A percentile compares a stretch with the other conserved stretches of the same genome.
Evolutionary conservation across 2,888 invertebrate species (phyloP).

Genomic region (Lasioglossum marginatum): DNA sequence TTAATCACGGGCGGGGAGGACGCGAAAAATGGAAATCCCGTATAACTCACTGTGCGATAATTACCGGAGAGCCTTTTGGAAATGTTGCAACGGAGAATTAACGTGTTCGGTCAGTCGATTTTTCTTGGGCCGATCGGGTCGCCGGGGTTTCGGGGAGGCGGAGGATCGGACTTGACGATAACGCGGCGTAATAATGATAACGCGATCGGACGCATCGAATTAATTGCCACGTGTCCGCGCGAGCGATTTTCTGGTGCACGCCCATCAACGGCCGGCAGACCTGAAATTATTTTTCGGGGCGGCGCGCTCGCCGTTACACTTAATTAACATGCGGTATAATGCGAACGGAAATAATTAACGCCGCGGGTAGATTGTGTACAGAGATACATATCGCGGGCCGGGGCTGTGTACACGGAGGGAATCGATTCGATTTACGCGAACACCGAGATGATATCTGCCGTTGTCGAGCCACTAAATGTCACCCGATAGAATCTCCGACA

Average conservation of each 20-base stretch:
- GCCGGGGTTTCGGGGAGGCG: not conserved
- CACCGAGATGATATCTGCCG: constrained; percentile 38
- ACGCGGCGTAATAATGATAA: constrained; percentile 59
- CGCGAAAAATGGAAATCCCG: constrained; percentile 9
- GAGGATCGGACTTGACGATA: constrained; percentile 52
- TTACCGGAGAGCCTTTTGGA: not conserved
- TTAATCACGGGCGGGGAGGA: not conserved
- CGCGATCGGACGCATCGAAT: constrained; percentile 57
- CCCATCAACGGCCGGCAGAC: constrained; percentile 41
- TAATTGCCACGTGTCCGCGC: constrained; percentile 64
- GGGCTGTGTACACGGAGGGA: constrained; percentile 15
- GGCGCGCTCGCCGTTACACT: constrained; percentile 57
- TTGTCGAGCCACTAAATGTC: constrained; percentile 53
- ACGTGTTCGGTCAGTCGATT: constrained; percentile 14
- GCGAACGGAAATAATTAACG: constrained; percentile 64
- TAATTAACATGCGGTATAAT: constrained; percentile 64
- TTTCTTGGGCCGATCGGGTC: constrained; percentile 11
- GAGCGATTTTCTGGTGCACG: constrained; percentile 53
- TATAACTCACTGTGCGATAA: constrained; percentile 21
- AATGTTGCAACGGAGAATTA: constrained; percentile 13
- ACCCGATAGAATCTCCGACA: constrained; percentile 46
- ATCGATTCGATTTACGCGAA: constrained; percentile 47
- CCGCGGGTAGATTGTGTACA: constrained; percentile 44
- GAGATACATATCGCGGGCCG: constrained; percentile 40
- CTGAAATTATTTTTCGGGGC: constrained; percentile 63